Conservation (phyloP, 2,113 vertebrate genomes). For the Anhinga anhinga region DNA sequence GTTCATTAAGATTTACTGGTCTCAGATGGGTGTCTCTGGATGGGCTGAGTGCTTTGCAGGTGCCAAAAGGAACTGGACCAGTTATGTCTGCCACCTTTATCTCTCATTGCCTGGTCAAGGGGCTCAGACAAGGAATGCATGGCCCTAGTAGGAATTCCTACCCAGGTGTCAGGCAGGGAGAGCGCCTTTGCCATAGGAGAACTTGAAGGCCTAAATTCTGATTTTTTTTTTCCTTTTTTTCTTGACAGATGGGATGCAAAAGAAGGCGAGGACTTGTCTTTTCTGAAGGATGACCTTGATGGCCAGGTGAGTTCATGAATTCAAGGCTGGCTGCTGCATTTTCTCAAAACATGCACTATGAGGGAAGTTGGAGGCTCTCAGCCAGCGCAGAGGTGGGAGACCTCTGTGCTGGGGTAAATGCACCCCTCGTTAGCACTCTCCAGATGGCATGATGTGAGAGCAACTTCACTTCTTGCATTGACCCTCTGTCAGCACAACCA, state of each 20-base stretch:
- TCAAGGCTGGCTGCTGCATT: neutral
- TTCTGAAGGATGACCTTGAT: constrained; percentile 58
- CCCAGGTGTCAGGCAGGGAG: neutral
- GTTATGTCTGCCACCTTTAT: neutral
- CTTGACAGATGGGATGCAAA: constrained; percentile 73
- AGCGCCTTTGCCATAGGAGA: neutral
- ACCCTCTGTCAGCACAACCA: neutral
- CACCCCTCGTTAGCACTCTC: neutral
- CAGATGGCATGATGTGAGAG: neutral
- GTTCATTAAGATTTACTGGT: neutral
- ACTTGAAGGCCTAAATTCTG: neutral
- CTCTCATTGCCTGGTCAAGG: neutral
- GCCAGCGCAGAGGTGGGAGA: neutral
- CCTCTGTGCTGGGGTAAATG: neutral
- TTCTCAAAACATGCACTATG: neutral
- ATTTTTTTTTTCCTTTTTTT: neutral
- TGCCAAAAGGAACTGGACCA: neutral
- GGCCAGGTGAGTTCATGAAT: constrained; percentile 58
- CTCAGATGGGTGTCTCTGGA: neutral
- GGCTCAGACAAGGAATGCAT: neutral
- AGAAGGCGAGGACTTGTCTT: constrained; percentile 60
- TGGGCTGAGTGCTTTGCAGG: neutral
- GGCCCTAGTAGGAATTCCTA: neutral
- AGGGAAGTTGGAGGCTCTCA: neutral
- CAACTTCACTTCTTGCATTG: neutral